Conservation (phyloP, 2,113 vertebrate genomes). For the Climacteris rufus region DNA sequence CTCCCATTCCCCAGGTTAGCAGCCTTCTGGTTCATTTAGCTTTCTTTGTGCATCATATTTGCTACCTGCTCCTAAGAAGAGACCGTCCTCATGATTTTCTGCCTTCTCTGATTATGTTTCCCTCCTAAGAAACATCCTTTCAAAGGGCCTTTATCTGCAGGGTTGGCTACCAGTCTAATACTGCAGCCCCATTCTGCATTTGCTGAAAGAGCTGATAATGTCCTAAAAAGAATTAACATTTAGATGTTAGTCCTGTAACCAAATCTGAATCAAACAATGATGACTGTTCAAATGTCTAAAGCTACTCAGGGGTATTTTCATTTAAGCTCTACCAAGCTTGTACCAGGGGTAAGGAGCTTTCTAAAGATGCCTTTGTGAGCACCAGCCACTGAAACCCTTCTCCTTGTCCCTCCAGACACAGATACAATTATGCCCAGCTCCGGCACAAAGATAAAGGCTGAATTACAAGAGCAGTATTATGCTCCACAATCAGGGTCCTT, state of each 20-base stretch:
- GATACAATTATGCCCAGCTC: constrained; percentile 55
- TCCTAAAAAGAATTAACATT: constrained; percentile 43
- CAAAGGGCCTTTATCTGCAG: constrained; percentile 49
- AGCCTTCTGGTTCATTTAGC: neutral
- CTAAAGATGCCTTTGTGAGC: constrained; percentile 59
- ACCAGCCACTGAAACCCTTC: constrained; percentile 34
- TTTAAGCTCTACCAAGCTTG: constrained; percentile 37
- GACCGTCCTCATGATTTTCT: neutral
- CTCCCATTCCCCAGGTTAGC: neutral
- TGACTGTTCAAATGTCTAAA: constrained; percentile 32
- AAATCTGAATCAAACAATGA: constrained; percentile 38
- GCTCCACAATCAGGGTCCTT: constrained; percentile 19
- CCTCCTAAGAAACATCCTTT: constrained; percentile 21
- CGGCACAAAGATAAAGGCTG: constrained; percentile 39
- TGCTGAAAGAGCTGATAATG: constrained; percentile 48
- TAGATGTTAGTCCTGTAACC: constrained; percentile 48
- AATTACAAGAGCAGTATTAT: constrained; percentile 50
- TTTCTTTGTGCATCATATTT: neutral
- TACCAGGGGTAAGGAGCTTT: constrained; percentile 34
- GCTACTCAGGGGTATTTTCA: constrained; percentile 43
- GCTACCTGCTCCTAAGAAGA: neutral
- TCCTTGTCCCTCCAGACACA: constrained; percentile 42
- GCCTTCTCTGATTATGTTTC: constrained; percentile 39
- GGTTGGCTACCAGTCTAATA: constrained; percentile 3
- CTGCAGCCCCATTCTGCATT: constrained; percentile 19